phyloP scores from a whole-genome alignment of 2,888 invertebrate species.

The Melipona beecheii region DNA sequence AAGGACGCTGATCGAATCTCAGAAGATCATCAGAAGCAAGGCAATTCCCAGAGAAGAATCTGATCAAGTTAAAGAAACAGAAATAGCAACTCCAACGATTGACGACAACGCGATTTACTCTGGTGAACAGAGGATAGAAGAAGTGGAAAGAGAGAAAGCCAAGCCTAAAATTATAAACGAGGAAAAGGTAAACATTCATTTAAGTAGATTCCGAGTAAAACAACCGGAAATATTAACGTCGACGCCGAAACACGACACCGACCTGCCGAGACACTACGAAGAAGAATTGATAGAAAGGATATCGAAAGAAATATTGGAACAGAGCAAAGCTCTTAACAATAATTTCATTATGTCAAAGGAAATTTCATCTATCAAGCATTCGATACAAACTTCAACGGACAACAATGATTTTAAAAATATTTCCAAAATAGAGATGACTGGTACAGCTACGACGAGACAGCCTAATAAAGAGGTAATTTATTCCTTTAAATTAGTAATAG shows the following conservation, averaged over 20 bases:
- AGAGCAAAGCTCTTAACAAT: conserved; percentile 77
- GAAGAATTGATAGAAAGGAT: conserved; percentile 76
- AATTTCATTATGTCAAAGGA: conserved; percentile 35
- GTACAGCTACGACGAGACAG: conserved; percentile 34
- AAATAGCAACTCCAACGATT: not conserved
- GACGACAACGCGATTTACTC: conserved; percentile 53
- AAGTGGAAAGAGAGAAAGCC: conserved; percentile 31
- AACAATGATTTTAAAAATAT: conserved; percentile 10
- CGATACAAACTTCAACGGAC: conserved; percentile 24
- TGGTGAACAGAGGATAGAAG: conserved; percentile 16
- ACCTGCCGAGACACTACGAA: conserved; percentile 42
- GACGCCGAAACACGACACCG: conserved; percentile 43
- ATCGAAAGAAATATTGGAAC: conserved; percentile 80
- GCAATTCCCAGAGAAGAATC: not conserved
- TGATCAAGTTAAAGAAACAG: not conserved
- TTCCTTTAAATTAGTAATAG: not conserved
- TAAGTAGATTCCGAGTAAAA: conserved; percentile 66
- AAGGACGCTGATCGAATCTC: conserved; percentile 76
- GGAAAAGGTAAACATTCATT: conserved; percentile 74
- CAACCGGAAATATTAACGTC: conserved; percentile 46
- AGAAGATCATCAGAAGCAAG: conserved; percentile 73
- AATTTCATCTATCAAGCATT: conserved; percentile 20
- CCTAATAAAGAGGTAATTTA: conserved; percentile 57
- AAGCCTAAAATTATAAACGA: conserved; percentile 77
- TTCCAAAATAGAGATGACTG: conserved; percentile 29